Evolutionary conservation across 2,113 vertebrate genomes (phyloP).

Genomic region (Collichthys lucidus): DNA sequence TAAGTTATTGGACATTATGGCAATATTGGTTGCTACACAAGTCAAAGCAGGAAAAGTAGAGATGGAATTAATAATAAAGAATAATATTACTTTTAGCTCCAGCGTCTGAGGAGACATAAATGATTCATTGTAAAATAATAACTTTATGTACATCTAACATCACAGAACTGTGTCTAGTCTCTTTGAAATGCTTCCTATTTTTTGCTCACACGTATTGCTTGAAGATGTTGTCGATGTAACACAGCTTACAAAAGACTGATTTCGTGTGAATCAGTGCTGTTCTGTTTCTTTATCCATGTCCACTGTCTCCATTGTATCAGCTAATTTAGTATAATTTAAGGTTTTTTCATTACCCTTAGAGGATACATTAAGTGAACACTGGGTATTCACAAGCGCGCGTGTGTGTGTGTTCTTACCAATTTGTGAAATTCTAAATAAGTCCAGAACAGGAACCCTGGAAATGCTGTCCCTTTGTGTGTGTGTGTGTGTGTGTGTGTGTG

Average conservation of each 20-base stretch:
- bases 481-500: conserved; percentile 18
- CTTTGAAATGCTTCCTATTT: not conserved
- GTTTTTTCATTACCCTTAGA: conserved; percentile 29
- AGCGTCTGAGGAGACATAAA: too few relatives aligned
- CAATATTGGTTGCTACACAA: too few relatives aligned
- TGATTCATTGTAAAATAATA: too few relatives aligned
- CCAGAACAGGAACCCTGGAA: conserved; percentile 32
- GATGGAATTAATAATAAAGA: too few relatives aligned
- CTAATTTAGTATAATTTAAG: conserved; percentile 44
- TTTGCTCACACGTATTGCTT: not conserved
- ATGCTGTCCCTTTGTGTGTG: conserved; percentile 32
- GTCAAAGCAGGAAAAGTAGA: too few relatives aligned
- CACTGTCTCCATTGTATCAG: conserved; percentile 26
- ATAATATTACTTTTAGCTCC: too few relatives aligned
- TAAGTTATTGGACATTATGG: too few relatives aligned
- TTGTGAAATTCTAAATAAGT: conserved; percentile 21
- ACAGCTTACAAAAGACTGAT: conserved; percentile 11
- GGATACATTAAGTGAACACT: conserved; percentile 14
- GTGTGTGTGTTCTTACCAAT: conserved; percentile 10
- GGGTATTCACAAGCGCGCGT: conserved; percentile 10
- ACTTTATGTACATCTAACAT: not conserved
- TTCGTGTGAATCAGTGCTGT: conserved; percentile 6
- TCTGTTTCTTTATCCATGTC: conserved; percentile 23
- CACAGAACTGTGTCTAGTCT: not conserved
- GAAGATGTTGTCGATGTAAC: conserved; percentile 13